Percentiles rank a stretch among this genome's conserved stretches.
These are phyloP conservation scores for Erpornis zantholeuca DNA, from an alignment of 2,113 vertebrate genomes.

Conservation along the genomic window DNA sequence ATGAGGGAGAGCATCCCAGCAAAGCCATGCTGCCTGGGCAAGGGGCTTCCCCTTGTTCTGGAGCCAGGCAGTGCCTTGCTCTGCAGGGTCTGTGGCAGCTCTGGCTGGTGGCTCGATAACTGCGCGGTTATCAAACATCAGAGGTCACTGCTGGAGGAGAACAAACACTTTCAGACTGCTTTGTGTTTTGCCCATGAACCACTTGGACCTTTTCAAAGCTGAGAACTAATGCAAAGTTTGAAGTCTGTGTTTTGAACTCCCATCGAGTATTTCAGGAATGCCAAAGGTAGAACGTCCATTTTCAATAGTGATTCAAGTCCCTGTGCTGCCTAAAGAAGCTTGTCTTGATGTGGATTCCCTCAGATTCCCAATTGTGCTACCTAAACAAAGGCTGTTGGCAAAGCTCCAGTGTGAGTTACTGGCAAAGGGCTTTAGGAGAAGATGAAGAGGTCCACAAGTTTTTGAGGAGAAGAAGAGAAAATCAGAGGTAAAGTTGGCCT, in stretches of 20 bases:
- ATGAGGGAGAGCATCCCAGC: neutral
- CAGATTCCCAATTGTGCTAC: neutral
- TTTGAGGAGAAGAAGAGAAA: neutral
- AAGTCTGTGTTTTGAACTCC: neutral
- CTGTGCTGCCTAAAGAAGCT: neutral
- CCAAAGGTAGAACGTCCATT: neutral
- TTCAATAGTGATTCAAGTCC: neutral
- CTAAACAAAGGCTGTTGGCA: neutral
- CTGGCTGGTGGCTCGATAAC: neutral
- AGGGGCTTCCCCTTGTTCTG: neutral
- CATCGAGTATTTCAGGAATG: neutral
- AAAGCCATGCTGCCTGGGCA: neutral
- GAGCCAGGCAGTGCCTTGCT: neutral
- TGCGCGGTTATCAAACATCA: rapidly evolving
- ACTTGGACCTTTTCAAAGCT: neutral
- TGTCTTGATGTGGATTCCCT: neutral
- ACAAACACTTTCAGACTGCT: neutral
- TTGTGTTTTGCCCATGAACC: neutral
- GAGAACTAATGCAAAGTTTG: neutral
- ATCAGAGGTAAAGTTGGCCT: neutral
- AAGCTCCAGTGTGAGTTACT: neutral
- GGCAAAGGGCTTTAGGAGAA: neutral
- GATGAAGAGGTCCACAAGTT: neutral
- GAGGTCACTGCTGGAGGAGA: neutral
- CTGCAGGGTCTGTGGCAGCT: neutral